These are phyloP conservation scores for Thryonomys swinderianus DNA, from an alignment of 2,113 vertebrate genomes.

Conservation along the genomic window DNA sequence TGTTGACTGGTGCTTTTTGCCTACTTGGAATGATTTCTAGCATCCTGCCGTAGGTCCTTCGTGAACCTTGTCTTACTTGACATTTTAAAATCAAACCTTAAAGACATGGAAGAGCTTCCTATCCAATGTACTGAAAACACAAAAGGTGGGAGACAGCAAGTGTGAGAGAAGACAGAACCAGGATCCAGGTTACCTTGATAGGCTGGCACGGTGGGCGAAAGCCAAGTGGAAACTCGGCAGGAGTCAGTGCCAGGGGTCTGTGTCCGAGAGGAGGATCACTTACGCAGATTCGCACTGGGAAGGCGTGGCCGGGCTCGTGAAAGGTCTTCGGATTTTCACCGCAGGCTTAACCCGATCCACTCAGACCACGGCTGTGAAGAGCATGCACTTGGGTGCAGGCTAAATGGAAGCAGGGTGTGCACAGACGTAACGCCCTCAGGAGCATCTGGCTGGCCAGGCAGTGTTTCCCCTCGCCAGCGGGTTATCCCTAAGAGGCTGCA, in stretches of 20 bases:
- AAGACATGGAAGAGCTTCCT: conserved; percentile 16
- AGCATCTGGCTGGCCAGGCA: neutral
- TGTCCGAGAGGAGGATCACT: conserved; percentile 41
- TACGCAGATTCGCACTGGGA: neutral
- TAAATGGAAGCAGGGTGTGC: neutral
- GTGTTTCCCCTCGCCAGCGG: neutral
- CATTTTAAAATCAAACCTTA: conserved; percentile 50
- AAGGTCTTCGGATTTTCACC: conserved; percentile 46
- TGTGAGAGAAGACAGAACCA: neutral
- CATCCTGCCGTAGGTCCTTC: neutral
- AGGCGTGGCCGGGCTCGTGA: conserved; percentile 56
- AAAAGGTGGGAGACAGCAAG: conserved; percentile 25
- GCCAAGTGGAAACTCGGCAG: conserved; percentile 29
- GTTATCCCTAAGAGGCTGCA: neutral
- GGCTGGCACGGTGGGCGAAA: conserved; percentile 43
- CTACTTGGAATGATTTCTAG: neutral
- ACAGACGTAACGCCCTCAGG: neutral
- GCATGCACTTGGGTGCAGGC: neutral
- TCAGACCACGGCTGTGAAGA: neutral
- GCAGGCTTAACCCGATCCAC: neutral
- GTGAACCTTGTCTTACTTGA: neutral
- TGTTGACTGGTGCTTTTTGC: conserved; percentile 5
- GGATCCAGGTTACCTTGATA: conserved; percentile 52
- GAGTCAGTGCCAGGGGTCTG: conserved; percentile 38
- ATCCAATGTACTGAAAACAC: conserved; percentile 29